Percentiles rank a stretch among this genome's conserved stretches.
Evolutionary conservation across 2,797 vertebrate genomes (phyloP).

Genomic region (Choloepus didactylus): DNA sequence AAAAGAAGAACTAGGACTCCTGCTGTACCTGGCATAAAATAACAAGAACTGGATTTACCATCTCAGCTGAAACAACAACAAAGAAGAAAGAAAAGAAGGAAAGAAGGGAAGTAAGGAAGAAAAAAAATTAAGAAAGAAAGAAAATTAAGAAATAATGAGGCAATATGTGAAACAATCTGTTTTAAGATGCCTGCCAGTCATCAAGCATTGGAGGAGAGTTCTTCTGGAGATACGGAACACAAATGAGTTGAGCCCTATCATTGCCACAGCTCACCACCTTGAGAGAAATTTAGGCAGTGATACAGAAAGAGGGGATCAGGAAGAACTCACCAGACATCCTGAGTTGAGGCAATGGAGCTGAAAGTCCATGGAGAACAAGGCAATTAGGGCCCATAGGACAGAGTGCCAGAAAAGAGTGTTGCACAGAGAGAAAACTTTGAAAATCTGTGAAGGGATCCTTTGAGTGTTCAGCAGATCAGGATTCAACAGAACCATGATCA

Average conservation of each 20-base stretch:
- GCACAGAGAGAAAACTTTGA: neutral
- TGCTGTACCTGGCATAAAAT: neutral
- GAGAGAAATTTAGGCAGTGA: neutral
- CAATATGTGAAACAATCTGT: neutral
- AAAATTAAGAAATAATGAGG: neutral
- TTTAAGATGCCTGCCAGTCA: neutral
- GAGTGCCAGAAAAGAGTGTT: neutral
- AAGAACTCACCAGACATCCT: neutral
- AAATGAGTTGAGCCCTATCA: neutral
- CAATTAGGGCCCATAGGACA: neutral
- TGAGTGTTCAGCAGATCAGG: neutral
- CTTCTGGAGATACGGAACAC: neutral
- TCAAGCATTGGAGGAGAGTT: neutral
- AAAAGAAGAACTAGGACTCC: neutral
- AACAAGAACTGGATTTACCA: neutral
- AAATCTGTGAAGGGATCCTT: neutral
- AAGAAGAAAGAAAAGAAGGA: neutral
- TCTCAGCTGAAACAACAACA: neutral
- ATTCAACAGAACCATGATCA: neutral
- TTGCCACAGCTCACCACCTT: neutral
- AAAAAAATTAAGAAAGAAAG: too few relatives aligned
- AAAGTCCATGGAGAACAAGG: neutral
- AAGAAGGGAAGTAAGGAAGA: neutral
- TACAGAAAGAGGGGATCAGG: neutral
- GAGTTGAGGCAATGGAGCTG: neutral